Conservation (phyloP, 2,797 vertebrate species). For the Scleropages formosus region DNA sequence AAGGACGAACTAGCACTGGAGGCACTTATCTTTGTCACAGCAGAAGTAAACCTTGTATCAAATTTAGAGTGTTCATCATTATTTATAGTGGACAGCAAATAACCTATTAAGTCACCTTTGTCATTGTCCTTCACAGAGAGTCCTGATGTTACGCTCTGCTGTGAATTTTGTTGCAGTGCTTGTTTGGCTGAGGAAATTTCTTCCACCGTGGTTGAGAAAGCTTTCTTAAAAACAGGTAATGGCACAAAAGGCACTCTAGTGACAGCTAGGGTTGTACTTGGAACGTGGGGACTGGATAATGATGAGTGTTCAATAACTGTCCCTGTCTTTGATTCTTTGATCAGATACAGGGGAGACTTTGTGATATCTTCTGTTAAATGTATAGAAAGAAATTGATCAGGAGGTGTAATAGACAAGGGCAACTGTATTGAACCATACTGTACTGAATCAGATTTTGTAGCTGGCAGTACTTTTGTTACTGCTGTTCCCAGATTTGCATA, state of each 20-base stretch:
- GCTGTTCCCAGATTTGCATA: not conserved
- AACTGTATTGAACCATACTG: not conserved
- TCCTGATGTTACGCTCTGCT: not conserved
- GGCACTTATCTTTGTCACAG: slow-evolving; percentile 16
- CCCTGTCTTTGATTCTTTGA: not conserved
- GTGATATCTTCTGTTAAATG: not conserved
- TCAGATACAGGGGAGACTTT: not conserved
- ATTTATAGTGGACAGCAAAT: not conserved
- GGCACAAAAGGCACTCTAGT: not conserved
- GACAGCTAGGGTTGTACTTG: not conserved
- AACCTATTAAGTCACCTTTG: not conserved
- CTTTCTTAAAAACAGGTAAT: not conserved
- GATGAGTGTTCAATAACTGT: not conserved
- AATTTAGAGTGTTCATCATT: not conserved
- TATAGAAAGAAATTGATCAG: not conserved
- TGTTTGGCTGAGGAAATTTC: not conserved
- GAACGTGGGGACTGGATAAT: not conserved
- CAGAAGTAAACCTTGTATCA: not conserved
- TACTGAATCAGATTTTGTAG: not conserved
- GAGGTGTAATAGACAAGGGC: not conserved
- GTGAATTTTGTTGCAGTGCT: not conserved
- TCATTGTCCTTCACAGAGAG: not conserved
- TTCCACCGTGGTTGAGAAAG: not conserved
- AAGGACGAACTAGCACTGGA: slow-evolving; percentile 14
- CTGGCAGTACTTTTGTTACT: not conserved